Base-by-base conservation (phyloP, 2,113 vertebrate genomes). In the Ophthalmolycus amberensis region DNA sequence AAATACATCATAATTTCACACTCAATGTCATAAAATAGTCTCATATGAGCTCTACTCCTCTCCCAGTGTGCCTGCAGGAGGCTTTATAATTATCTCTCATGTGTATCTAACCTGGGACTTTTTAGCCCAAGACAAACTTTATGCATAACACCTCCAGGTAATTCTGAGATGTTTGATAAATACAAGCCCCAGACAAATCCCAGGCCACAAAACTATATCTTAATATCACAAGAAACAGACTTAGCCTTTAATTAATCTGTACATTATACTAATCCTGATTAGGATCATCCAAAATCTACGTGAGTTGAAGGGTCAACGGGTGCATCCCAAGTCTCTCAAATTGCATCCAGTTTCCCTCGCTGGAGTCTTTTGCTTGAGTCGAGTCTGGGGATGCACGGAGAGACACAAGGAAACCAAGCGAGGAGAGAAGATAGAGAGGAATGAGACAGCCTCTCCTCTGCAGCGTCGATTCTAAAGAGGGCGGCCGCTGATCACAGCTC, bases 171-270 rank as follows among this genome's bases (percentile, higher is more conserved):
- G 27, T 73, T 58, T 76, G 56, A 86, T 81, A 83, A 77, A 79
- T 66, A 82, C 29, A 72, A 80, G 65, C 32, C 54, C 16, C 50
- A 20, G 71, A 74, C 29, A 75, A 80, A 68, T 87, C 63, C 64
- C 11, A 73, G 60, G 27, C 68, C 40, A 34, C 48, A 63, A 9
- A 77, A 38, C 42, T 29, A 67, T 29, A 67, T 77, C 65, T 34
- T 16, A 78, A 71, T 60, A 65, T 78, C 16, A 8, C 10, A 27
- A 38, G 20, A 40, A 79, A 52, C 29, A 8, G n/a, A 76, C 83
- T 85, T 71, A 88, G 92, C 83, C 66, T 74, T 79, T 75, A 82
- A 90, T 88, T 88, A 77, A 90, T 89, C 87, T 87, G 22, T 68
- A 60, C 14, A 50, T 89, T 70, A 75, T 54, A 71, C 65, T 83